A percentile compares a stretch with the other conserved stretches of the same genome.
Evolutionary conservation across 1,140 invertebrate species (phyloP).

Genomic region (Sarcophaga peregrina): DNA sequence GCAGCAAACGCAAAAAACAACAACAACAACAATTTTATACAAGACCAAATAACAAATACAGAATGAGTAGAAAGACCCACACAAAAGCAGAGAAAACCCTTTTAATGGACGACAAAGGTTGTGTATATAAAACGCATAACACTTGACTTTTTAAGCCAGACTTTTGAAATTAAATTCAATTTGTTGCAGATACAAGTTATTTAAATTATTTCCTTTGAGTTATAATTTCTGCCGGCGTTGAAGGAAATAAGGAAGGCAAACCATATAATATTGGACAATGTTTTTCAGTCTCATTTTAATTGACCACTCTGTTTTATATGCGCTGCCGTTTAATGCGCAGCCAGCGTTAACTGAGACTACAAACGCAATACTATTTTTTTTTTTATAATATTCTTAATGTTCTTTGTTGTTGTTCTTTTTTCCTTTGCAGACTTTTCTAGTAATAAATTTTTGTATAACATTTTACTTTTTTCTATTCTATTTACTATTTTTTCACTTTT

Average conservation of each 20-base stretch:
- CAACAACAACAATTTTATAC: neutral
- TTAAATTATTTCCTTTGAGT: too few species aligned
- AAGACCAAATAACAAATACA: too few species aligned
- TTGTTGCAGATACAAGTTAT: too few species aligned
- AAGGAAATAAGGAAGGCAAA: too few species aligned
- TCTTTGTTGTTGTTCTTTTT: conserved; percentile 31
- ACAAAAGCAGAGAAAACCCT: conserved; percentile 19
- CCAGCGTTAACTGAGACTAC: neutral
- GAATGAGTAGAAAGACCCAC: neutral
- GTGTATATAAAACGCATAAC: too few species aligned
- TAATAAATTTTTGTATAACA: conserved; percentile 34
- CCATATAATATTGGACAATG: too few species aligned
- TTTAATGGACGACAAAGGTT: neutral
- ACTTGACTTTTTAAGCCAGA: too few species aligned
- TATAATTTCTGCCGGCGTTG: too few species aligned
- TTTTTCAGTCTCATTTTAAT: too few species aligned
- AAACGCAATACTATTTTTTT: conserved; percentile 3
- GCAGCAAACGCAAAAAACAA: conserved; percentile 12
- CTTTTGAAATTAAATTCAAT: too few species aligned
- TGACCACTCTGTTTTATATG: too few species aligned
- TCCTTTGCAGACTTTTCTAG: conserved; percentile 8
- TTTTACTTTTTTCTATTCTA: neutral
- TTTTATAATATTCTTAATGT: conserved; percentile 18
- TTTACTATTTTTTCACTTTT: neutral
- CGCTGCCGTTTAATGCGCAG: neutral